A percentile compares a stretch with the other conserved stretches of the same genome.
Conservation (phyloP, 2,797 vertebrate genomes). For the Pangasius djambal region DNA sequence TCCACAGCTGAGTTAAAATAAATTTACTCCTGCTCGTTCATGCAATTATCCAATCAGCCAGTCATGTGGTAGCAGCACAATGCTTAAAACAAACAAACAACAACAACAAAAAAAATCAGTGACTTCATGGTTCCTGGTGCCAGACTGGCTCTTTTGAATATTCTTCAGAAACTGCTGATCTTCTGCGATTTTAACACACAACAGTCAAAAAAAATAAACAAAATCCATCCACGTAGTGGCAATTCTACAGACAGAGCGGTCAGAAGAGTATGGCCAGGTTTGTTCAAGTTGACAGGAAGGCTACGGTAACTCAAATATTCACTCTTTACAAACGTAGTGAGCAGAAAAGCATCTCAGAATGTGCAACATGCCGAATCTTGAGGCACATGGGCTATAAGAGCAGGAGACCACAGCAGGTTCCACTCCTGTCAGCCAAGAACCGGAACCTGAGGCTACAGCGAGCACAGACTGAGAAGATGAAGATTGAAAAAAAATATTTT, state of each 20-base stretch:
- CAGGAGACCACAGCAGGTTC: neutral
- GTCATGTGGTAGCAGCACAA: neutral
- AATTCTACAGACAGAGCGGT: neutral
- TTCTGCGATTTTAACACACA: too few relatives aligned
- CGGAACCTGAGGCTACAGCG: neutral
- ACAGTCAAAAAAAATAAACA: too few relatives aligned
- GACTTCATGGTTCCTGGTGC: too few relatives aligned
- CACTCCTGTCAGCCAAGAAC: neutral
- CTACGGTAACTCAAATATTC: neutral
- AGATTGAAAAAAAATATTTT: too few relatives aligned
- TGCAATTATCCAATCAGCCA: neutral
- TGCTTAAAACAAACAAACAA: neutral
- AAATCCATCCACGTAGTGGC: neutral
- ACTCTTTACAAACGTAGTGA: neutral
- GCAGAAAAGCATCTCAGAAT: neutral
- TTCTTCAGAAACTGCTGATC: too few relatives aligned
- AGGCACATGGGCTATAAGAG: neutral
- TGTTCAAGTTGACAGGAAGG: neutral
- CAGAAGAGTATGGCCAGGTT: neutral
- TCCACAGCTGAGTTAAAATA: neutral
- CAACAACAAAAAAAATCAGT: neutral
- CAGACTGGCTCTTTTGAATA: too few relatives aligned
- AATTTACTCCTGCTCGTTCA: neutral
- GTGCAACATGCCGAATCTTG: neutral
- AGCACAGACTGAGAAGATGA: neutral